Conservation (phyloP, 2,113 vertebrate genomes). For the Xenopus laevis region DNA sequence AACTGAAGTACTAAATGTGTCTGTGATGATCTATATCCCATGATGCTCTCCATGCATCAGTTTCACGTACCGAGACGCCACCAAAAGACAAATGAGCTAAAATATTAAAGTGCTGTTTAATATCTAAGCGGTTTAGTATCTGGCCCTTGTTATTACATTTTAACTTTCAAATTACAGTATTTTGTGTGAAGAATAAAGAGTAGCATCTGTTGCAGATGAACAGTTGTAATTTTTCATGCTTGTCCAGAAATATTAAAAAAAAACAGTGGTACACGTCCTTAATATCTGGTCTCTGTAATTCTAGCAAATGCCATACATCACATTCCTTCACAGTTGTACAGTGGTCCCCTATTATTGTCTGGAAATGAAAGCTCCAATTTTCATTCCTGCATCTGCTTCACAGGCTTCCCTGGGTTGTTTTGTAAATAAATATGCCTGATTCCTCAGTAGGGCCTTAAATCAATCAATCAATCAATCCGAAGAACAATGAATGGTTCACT, state of each 20-base stretch:
- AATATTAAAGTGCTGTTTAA: constrained; percentile 4
- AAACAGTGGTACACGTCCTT: background rate
- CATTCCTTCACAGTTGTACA: background rate
- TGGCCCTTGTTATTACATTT: background rate
- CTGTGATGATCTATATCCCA: too few species aligned
- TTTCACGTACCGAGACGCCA: background rate
- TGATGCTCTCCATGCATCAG: too few species aligned
- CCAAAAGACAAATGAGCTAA: background rate
- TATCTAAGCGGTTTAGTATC: background rate
- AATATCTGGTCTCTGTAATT: background rate
- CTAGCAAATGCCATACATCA: background rate
- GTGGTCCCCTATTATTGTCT: background rate
- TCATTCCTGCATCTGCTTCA: background rate
- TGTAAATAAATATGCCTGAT: background rate
- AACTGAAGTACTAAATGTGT: too few species aligned
- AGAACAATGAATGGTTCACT: background rate
- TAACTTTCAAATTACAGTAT: background rate
- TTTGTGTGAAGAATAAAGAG: background rate
- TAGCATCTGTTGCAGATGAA: background rate
- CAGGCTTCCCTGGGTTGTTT: background rate
- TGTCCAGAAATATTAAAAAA: background rate
- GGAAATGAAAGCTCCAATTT: background rate
- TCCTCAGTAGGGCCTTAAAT: background rate
- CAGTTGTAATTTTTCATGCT: background rate
- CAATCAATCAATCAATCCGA: too few species aligned